A percentile compares a stretch with the other conserved stretches of the same genome.
phyloP scores from a whole-genome alignment of 2,888 invertebrate genomes.

The Acleris holmiana region DNA sequence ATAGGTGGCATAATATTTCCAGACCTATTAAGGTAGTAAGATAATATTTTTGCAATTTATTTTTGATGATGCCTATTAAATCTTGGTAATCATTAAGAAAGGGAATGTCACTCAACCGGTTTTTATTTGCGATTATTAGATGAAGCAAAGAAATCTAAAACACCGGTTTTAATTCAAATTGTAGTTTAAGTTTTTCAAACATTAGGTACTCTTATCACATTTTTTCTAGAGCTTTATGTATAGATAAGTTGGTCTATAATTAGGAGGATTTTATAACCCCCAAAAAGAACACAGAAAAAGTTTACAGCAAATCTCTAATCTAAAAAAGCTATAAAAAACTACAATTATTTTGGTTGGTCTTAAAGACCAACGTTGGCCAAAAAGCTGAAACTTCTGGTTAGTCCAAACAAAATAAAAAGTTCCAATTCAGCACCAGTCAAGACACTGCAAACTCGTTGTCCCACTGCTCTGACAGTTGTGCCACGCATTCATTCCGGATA shows the following conservation, averaged over 20 bases:
- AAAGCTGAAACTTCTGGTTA: not conserved
- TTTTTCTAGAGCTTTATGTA: too few relatives aligned
- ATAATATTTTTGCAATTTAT: not conserved
- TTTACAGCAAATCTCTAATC: too few relatives aligned
- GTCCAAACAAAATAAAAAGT: slow-evolving; percentile 8
- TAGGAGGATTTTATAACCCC: too few relatives aligned
- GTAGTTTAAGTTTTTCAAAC: too few relatives aligned
- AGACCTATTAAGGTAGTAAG: not conserved
- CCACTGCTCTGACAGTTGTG: slow-evolving; percentile 11
- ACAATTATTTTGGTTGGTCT: too few relatives aligned
- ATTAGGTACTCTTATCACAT: too few relatives aligned
- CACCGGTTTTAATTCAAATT: too few relatives aligned
- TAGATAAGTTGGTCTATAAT: too few relatives aligned
- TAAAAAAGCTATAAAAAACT: too few relatives aligned
- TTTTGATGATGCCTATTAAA: slow-evolving; percentile 1
- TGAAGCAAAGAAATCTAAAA: not conserved
- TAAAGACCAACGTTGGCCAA: not conserved
- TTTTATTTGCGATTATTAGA: not conserved
- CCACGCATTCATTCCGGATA: slow-evolving; percentile 30
- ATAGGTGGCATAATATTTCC: slow-evolving; percentile 5
- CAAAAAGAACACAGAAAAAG: too few relatives aligned
- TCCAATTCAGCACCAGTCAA: slow-evolving; percentile 4
- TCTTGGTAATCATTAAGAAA: slow-evolving; percentile 1
- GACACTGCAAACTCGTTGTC: slow-evolving; percentile 17
- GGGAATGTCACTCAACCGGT: not conserved